Evolutionary conservation across 2,888 invertebrate genomes (phyloP), one percentile per base, ranked within the genome.

Genomic region (Patella ulyssiponensis): DNA sequence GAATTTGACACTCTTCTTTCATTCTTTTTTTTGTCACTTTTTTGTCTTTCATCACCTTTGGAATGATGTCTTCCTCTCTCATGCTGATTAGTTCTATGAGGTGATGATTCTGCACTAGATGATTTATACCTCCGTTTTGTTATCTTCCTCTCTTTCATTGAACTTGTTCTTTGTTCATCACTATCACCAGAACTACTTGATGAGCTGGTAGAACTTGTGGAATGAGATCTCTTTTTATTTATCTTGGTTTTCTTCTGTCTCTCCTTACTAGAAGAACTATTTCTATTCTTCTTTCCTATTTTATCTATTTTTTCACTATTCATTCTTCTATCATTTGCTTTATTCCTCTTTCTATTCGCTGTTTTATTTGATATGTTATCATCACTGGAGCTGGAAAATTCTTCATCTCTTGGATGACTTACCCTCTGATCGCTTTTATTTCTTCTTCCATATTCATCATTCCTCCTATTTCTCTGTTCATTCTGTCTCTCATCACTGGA

Each of bases 261-360:
- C 27, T 79, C 33, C 53, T n/a, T 70, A 51, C 64, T 12, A 54
- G 52, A 15, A 53, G n/a, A 23, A 74, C 64, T 33, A 53, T 17
- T 15, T 71, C 76, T 53, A 64, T 71, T 11, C 52, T 27, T 51
- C 69, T 71, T 75, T 44, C 9, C 70, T 17, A 27, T n/a, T 51
- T 44, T 69, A 17, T 69, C 69, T 52, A 52, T 54, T 69, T 23
- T 76, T 78, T 54, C 71, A 56, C 15, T 23, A 75, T 33, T 64
- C 69, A 69, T 74, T 44, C 15, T 44, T 53, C 54, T 51, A 72
- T 72, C 72, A 76, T 76, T 33, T 72, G 54, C 73, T 69, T 72
- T 58, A 72, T 72, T 76, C 4, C 27, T 27, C 14, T 74, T n/a
- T 17, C n/a, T 17, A 20, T 56, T 23, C 7, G 15, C 64, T 17